A percentile compares a stretch with the other conserved stretches of the same genome.
These are phyloP conservation scores for Stigmatopora nigra DNA, from an alignment of 2,113 vertebrate genomes.

Conservation along the genomic window DNA sequence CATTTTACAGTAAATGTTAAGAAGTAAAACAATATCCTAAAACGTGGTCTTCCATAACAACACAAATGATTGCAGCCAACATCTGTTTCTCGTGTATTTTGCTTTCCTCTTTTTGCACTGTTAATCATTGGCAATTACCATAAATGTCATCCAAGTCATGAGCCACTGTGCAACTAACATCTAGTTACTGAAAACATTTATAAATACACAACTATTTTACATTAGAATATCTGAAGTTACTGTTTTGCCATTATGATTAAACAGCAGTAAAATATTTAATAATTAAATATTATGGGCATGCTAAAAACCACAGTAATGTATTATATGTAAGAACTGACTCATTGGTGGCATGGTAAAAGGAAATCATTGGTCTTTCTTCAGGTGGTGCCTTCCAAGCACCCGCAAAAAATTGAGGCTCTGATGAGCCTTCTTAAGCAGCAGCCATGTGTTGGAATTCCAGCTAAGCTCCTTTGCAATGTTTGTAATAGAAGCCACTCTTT, in stretches of 20 bases:
- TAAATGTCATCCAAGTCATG: conserved; percentile 14
- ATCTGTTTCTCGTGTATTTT: conserved; percentile 48
- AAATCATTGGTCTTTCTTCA: too few relatives aligned
- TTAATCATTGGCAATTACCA: conserved; percentile 13
- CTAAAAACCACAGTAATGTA: too few relatives aligned
- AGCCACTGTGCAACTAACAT: neutral
- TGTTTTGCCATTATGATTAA: neutral
- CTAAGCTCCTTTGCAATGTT: too few relatives aligned
- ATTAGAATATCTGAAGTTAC: neutral
- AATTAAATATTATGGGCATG: too few relatives aligned
- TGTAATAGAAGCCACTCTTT: too few relatives aligned
- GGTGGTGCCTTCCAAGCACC: too few relatives aligned
- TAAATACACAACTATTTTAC: neutral
- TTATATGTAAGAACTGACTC: too few relatives aligned
- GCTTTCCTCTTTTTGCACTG: conserved; percentile 18
- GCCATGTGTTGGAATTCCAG: too few relatives aligned
- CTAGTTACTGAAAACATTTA: conserved; percentile 1
- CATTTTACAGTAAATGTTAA: conserved; percentile 60
- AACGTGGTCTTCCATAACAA: conserved; percentile 56
- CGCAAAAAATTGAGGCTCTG: too few relatives aligned
- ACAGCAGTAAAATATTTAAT: too few relatives aligned
- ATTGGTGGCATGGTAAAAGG: too few relatives aligned
- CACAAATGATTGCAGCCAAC: conserved; percentile 66
- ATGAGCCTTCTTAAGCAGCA: too few relatives aligned
- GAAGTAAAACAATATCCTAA: conserved; percentile 63